Conservation (phyloP, 2,888 invertebrate species). For the Nomada hirtipes region DNA sequence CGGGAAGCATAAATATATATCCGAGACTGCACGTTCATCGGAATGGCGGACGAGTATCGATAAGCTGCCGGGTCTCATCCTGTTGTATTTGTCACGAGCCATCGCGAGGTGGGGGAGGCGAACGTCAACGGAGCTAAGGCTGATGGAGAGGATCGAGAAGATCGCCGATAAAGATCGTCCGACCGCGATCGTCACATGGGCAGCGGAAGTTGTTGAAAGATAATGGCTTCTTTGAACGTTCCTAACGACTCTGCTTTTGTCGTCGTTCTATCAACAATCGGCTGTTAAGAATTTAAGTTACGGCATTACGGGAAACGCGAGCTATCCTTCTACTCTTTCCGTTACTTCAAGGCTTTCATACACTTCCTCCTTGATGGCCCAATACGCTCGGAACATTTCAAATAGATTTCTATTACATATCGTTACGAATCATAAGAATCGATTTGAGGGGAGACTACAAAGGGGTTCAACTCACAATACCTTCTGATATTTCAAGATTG, state of each 20-base stretch:
- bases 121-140: conserved; percentile 28
- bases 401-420: neutral
- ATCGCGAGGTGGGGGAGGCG: conserved; percentile 17
- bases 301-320: conserved; percentile 61
- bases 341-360: conserved; percentile 38
- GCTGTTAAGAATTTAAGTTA: conserved; percentile 49
- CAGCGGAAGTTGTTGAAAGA: conserved; percentile 70
- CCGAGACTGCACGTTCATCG: conserved; percentile 74
- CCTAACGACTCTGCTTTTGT: conserved; percentile 53
- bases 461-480: neutral
- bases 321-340: conserved; percentile 47
- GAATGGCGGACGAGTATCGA: conserved; percentile 80
- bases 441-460: neutral
- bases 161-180: conserved; percentile 71
- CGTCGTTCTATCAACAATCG: conserved; percentile 54
- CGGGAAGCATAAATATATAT: conserved; percentile 83
- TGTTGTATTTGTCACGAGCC: conserved; percentile 78
- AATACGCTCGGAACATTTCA: conserved; percentile 8
- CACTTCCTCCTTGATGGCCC: conserved; percentile 6
- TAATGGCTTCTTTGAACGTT: conserved; percentile 69
- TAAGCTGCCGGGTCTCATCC: conserved; percentile 79
- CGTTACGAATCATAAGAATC: neutral
- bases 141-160: conserved; percentile 60
- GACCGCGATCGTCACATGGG: conserved; percentile 67
- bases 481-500: no score